phyloP scores from a whole-genome alignment of 2,797 vertebrate species.

The Hippoglossus hippoglossus region DNA sequence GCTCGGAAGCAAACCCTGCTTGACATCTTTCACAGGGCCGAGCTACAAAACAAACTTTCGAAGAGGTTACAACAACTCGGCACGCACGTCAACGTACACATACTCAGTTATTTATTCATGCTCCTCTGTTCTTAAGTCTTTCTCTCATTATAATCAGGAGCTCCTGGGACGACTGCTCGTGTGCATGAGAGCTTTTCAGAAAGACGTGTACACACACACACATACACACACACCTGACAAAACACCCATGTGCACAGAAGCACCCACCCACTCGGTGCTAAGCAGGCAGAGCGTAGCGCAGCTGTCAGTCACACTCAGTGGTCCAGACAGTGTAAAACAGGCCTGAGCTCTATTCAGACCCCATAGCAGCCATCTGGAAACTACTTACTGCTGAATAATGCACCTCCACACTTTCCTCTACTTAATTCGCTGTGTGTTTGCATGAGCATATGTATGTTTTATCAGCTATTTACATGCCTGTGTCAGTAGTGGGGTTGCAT shows the following conservation, averaged over 20 bases:
- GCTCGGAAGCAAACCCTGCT: constrained; percentile 22
- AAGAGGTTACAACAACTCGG: constrained; percentile 58
- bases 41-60: constrained; percentile 48
- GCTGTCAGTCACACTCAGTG: constrained; percentile 83
- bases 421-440: constrained; percentile 59
- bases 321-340: constrained; percentile 81
- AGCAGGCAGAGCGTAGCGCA: constrained; percentile 76
- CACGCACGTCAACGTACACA: constrained; percentile 39
- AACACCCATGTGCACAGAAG: constrained; percentile 64
- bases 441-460: constrained; percentile 29
- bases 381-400: constrained; percentile 77
- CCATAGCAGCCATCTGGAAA: constrained; percentile 80
- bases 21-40: not conserved
- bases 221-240: constrained; percentile 70
- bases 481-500: constrained; percentile 35
- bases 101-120: constrained; percentile 65
- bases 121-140: constrained; percentile 48
- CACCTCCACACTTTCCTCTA: constrained; percentile 60
- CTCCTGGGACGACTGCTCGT: constrained; percentile 66
- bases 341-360: constrained; percentile 76
- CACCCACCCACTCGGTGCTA: constrained; percentile 71
- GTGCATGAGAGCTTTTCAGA: constrained; percentile 56
- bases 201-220: constrained; percentile 25
- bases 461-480: constrained; percentile 43
- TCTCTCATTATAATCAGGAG: constrained; percentile 67